A percentile compares a stretch with the other conserved stretches of the same genome.
phyloP scores from a whole-genome alignment of 2,113 vertebrate species.

The Channa maculata region DNA sequence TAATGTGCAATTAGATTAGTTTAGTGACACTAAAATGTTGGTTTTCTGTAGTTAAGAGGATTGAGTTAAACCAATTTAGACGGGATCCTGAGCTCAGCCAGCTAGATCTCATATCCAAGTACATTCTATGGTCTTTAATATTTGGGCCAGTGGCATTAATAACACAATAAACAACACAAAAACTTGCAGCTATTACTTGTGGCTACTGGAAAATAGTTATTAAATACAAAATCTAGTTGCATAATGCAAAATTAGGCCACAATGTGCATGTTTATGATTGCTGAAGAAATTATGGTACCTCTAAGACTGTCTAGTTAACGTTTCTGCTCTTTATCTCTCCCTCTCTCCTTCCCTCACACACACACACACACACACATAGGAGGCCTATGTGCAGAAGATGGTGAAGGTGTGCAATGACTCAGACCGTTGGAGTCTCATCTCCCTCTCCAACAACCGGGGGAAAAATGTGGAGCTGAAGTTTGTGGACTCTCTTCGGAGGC shows the following conservation, averaged over 20 bases:
- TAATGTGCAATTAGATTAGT: constrained; percentile 65
- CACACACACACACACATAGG: constrained; percentile 72
- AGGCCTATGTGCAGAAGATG: constrained; percentile 99
- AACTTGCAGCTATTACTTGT: not conserved
- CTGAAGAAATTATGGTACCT: not conserved
- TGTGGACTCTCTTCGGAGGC: constrained; percentile 95
- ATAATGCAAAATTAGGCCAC: not conserved
- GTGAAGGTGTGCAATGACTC: constrained; percentile 99
- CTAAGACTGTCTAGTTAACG: constrained; percentile 8
- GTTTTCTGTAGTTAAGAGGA: constrained; percentile 79
- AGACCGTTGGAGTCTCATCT: constrained; percentile 99
- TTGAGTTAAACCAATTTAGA: constrained; percentile 80
- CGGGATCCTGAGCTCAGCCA: constrained; percentile 70
- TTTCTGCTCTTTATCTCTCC: constrained; percentile 9
- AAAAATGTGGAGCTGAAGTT: constrained; percentile 99
- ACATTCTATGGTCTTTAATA: constrained; percentile 39
- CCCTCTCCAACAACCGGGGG: constrained; percentile 97
- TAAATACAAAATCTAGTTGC: not conserved
- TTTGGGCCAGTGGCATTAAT: constrained; percentile 39
- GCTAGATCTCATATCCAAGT: constrained; percentile 48
- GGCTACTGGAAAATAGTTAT: not conserved
- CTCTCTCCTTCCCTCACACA: not conserved
- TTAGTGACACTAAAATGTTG: constrained; percentile 67
- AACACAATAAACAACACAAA: not conserved
- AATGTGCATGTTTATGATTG: not conserved